phyloP scores from a whole-genome alignment of 2,797 vertebrate species.

The Triplophysa yarkandensis region DNA sequence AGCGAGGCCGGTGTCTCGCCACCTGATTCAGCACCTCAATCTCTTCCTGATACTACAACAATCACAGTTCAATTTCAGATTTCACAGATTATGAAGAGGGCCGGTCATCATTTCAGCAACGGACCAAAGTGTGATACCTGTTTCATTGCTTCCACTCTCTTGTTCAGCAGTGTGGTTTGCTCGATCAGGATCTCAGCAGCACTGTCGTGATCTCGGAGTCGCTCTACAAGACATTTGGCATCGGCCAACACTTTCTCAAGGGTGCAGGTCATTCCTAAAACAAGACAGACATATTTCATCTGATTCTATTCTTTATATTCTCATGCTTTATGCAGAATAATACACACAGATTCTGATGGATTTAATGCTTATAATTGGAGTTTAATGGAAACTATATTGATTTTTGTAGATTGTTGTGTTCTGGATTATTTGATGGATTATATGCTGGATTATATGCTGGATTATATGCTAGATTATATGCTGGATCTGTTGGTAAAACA shows the following conservation, averaged over 20 bases:
- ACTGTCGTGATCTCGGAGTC: constrained; percentile 91
- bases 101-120: too few relatives aligned
- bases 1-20: constrained; percentile 93
- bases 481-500: too few relatives aligned
- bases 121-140: constrained; percentile 74
- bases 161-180: constrained; percentile 93
- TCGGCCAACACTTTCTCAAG: constrained; percentile 95
- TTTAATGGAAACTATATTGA: too few relatives aligned
- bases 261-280: constrained; percentile 88
- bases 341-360: too few relatives aligned
- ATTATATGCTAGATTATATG: too few relatives aligned
- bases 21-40: constrained; percentile 95
- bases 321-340: not conserved
- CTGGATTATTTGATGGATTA: too few relatives aligned
- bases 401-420: too few relatives aligned
- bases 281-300: not conserved
- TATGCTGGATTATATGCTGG: too few relatives aligned
- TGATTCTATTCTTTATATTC: not conserved
- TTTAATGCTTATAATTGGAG: too few relatives aligned
- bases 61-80: too few relatives aligned
- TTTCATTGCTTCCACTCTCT: constrained; percentile 95
- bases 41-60: constrained; percentile 96
- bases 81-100: too few relatives aligned
- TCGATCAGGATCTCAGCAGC: constrained; percentile 95
- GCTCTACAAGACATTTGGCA: constrained; percentile 92